A percentile compares a stretch with the other conserved stretches of the same genome.
These are phyloP conservation scores for Syngnathoides biaculeatus DNA, from an alignment of 2,113 vertebrate species.

Conservation along the genomic window DNA sequence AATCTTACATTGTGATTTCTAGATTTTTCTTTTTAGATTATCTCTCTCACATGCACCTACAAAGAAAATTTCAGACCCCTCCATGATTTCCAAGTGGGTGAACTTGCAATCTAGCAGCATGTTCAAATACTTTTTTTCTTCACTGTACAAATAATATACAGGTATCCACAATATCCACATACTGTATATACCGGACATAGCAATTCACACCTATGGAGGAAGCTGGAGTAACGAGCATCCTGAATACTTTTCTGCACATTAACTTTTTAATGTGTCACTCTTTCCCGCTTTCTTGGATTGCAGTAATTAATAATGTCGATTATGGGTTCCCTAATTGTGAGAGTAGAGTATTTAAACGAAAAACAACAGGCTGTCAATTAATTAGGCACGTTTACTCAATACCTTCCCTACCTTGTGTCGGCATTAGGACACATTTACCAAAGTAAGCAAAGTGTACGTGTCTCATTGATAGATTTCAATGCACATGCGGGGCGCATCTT, in stretches of 20 bases:
- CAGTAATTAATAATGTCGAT: background rate
- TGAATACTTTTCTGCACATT: background rate
- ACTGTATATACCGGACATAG: too few relatives aligned
- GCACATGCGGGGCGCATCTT: slow-evolving; percentile 48
- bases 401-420: background rate
- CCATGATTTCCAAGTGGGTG: too few relatives aligned
- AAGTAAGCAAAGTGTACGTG: background rate
- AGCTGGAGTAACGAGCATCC: background rate
- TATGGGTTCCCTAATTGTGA: slow-evolving; percentile 1
- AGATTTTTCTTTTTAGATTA: too few relatives aligned
- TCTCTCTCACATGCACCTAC: too few relatives aligned
- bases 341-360: background rate
- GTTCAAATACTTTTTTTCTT: too few relatives aligned
- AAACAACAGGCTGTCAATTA: background rate
- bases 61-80: too few relatives aligned
- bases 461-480: slow-evolving; percentile 46
- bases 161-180: too few relatives aligned
- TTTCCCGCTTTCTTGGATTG: background rate
- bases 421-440: background rate
- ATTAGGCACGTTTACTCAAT: background rate
- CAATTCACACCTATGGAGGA: background rate
- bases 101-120: too few relatives aligned
- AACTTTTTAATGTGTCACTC: background rate
- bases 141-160: too few relatives aligned
- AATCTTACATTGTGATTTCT: too few relatives aligned